Percentiles rank a stretch among this genome's conserved stretches.
Conservation (phyloP, 2,797 vertebrate genomes). For the Hippocampus kuda region DNA sequence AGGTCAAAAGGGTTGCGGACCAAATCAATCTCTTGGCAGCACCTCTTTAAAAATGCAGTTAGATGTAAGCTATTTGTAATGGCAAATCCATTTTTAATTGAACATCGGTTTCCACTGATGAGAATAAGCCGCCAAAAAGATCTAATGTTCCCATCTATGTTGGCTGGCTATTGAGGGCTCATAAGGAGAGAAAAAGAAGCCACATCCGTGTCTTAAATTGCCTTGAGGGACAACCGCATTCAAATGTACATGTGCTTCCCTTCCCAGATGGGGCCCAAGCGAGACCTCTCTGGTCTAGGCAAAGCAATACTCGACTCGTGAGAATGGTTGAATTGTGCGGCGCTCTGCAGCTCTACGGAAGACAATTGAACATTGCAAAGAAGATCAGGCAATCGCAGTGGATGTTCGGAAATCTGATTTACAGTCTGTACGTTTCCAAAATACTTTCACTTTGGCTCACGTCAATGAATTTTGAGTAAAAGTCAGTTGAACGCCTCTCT, state of each 20-base stretch:
- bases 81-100: conserved; percentile 57
- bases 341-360: background rate
- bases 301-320: background rate
- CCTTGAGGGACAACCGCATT: conserved; percentile 30
- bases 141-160: conserved; percentile 13
- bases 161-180: conserved; percentile 6
- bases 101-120: conserved; percentile 13
- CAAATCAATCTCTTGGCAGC: conserved; percentile 45
- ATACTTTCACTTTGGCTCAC: background rate
- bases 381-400: background rate
- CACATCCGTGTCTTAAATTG: conserved; percentile 19
- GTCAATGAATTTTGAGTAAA: background rate
- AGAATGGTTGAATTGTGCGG: background rate
- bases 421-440: no score
- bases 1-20: conserved; percentile 36
- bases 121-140: conserved; percentile 16
- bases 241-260: conserved; percentile 25
- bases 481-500: background rate
- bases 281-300: conserved; percentile 25
- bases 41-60: conserved; percentile 40
- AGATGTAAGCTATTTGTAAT: conserved; percentile 43
- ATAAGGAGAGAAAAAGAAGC: conserved; percentile 6
- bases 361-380: background rate
- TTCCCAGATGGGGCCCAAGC: conserved; percentile 27
- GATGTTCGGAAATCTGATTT: background rate